These are phyloP conservation scores for Orchestia grillus DNA, from an alignment of 1,140 invertebrate species.

Conservation along the genomic window DNA sequence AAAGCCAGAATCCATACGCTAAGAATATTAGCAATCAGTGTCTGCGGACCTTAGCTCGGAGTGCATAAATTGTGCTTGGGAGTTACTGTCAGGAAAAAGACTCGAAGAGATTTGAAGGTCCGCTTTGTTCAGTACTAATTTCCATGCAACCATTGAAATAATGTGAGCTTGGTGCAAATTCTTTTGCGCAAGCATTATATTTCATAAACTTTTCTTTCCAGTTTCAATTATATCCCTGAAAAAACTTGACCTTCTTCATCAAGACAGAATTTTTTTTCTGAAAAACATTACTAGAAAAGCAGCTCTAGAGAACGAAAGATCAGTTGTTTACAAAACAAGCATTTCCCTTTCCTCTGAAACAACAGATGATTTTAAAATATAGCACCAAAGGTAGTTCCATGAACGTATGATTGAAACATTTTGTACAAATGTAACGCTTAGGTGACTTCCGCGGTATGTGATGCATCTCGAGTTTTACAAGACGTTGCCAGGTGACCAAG, in stretches of 20 bases:
- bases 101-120: neutral
- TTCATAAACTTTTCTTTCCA: neutral
- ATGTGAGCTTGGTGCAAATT: neutral
- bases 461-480: neutral
- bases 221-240: neutral
- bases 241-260: neutral
- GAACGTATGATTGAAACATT: neutral
- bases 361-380: neutral
- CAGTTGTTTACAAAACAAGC: neutral
- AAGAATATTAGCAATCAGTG: too few species aligned
- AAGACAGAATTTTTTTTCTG: too few species aligned
- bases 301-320: neutral
- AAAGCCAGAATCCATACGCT: too few species aligned
- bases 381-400: neutral
- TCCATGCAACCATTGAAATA: neutral
- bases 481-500: too few species aligned
- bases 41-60: too few species aligned
- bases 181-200: neutral
- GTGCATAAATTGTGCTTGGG: neutral
- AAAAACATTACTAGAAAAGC: too few species aligned
- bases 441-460: neutral
- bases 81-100: neutral
- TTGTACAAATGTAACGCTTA: neutral
- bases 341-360: neutral
- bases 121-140: neutral